Evolutionary conservation across 2,797 vertebrate species (phyloP).

Genomic region (Bufotes viridis): DNA sequence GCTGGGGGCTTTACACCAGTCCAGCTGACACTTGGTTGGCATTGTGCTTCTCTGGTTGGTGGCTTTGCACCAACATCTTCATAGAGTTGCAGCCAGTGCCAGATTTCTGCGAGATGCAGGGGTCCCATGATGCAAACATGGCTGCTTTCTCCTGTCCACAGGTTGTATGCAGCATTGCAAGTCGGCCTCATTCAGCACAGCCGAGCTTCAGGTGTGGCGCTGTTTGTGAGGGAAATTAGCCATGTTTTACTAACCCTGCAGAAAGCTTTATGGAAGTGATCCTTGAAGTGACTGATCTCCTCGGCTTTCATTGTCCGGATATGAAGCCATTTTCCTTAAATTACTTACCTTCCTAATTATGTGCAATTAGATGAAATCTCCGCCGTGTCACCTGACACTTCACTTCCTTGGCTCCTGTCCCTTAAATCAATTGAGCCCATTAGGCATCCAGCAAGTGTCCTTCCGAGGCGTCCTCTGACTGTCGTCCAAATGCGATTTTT

Average conservation of each 20-base stretch:
- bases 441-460: constrained; percentile 23
- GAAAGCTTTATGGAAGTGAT: neutral
- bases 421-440: constrained; percentile 33
- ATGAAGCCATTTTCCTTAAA: neutral
- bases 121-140: too few relatives aligned
- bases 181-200: neutral
- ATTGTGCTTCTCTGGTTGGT: too few relatives aligned
- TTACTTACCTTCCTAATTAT: neutral
- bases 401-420: constrained; percentile 14
- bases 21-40: too few relatives aligned
- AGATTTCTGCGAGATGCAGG: too few relatives aligned
- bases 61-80: too few relatives aligned
- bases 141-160: too few relatives aligned
- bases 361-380: neutral
- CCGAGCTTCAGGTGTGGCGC: neutral
- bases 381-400: constrained; percentile 20
- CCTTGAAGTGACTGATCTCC: neutral
- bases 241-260: neutral
- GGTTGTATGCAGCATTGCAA: too few relatives aligned
- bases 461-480: constrained; percentile 53
- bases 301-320: neutral
- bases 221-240: neutral
- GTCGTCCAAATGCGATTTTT: constrained; percentile 51
- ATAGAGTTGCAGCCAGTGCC: too few relatives aligned
- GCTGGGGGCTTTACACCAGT: too few relatives aligned